phyloP scores from a whole-genome alignment of 2,888 invertebrate genomes.

The Proisotoma minuta region DNA sequence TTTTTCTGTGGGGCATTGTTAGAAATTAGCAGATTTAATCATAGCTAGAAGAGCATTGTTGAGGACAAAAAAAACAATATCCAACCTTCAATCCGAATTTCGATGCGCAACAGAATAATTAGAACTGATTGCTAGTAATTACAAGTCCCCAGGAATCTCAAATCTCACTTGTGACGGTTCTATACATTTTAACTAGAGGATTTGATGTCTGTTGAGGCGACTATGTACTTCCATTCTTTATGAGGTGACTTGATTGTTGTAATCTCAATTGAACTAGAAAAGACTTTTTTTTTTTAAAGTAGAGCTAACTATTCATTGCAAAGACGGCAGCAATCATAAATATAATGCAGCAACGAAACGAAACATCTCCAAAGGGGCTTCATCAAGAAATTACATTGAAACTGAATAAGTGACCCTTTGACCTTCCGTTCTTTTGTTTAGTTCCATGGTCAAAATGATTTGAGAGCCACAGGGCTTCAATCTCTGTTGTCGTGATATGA shows the following conservation, averaged over 20 bases:
- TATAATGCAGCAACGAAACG: neutral
- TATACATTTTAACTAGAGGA: neutral
- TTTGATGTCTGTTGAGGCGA: neutral
- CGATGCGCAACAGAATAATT: conserved; percentile 6
- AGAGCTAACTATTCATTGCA: too few relatives aligned
- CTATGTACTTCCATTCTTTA: neutral
- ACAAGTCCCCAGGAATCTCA: conserved; percentile 1
- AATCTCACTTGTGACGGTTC: neutral
- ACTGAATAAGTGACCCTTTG: conserved; percentile 19
- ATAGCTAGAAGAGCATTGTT: too few relatives aligned
- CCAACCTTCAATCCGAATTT: conserved; percentile 2
- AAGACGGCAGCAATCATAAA: neutral
- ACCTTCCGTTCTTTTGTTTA: conserved; percentile 18
- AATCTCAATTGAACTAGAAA: neutral
- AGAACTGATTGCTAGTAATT: conserved; percentile 13
- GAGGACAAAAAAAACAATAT: too few relatives aligned
- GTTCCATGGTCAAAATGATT: conserved; percentile 21
- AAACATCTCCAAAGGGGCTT: conserved; percentile 12
- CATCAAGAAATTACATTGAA: conserved; percentile 19
- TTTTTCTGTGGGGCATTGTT: too few relatives aligned
- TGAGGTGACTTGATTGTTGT: conserved; percentile 2
- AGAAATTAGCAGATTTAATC: too few relatives aligned
- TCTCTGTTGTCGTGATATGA: neutral
- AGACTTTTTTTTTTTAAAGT: neutral
- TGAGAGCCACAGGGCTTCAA: conserved; percentile 17